Conservation (phyloP, 2,888 invertebrate species). For the Campoletis raptor region DNA sequence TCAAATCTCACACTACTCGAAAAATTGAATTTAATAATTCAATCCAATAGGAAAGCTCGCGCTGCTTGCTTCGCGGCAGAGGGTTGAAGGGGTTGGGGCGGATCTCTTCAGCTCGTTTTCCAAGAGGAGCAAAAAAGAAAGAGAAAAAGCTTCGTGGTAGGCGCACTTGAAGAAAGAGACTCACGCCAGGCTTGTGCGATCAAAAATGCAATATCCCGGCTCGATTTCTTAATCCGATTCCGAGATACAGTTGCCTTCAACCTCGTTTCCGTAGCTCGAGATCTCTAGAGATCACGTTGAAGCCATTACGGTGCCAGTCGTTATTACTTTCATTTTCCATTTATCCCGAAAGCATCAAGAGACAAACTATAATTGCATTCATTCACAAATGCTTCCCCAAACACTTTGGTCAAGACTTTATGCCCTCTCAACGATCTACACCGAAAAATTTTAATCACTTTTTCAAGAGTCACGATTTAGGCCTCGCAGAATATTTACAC, state of each 20-base stretch:
- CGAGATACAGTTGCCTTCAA: constrained; percentile 66
- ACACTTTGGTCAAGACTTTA: constrained; percentile 11
- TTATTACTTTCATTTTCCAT: constrained; percentile 52
- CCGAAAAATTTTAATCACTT: background rate
- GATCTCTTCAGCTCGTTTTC: constrained; percentile 35
- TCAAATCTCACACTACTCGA: constrained; percentile 84
- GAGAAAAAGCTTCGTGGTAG: constrained; percentile 44
- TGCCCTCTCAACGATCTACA: background rate
- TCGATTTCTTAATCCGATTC: constrained; percentile 84
- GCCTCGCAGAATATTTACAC: background rate
- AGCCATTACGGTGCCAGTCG: constrained; percentile 37
- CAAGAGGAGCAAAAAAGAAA: constrained; percentile 48
- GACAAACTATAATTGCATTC: constrained; percentile 53
- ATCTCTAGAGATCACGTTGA: constrained; percentile 44
- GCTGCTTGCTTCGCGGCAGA: constrained; percentile 66
- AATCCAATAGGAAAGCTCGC: constrained; percentile 82
- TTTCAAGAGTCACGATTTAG: background rate
- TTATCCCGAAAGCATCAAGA: constrained; percentile 29
- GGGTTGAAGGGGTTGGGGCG: constrained; percentile 8
- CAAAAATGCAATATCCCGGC: constrained; percentile 84
- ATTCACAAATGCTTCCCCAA: constrained; percentile 27
- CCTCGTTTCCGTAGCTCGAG: constrained; percentile 38
- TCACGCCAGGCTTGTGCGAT: constrained; percentile 75
- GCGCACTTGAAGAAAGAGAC: constrained; percentile 28
- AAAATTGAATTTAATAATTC: constrained; percentile 85